A percentile compares a stretch with the other conserved stretches of the same genome.
These are phyloP conservation scores for Eriocheir sinensis DNA, from an alignment of 1,140 invertebrate species.

Conservation along the genomic window DNA sequence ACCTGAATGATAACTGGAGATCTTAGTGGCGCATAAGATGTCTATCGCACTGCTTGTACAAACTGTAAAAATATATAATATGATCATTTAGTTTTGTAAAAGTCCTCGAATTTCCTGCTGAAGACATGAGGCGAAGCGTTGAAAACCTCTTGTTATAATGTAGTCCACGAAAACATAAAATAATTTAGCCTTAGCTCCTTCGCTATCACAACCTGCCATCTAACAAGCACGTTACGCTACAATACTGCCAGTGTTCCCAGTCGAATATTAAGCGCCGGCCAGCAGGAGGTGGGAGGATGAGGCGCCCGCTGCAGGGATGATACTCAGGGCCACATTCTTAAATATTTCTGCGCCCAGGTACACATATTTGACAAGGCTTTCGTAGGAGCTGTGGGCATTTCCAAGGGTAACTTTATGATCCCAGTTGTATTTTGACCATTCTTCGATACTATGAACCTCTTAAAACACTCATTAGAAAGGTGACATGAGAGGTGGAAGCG, in stretches of 20 bases:
- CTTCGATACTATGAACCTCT: too few relatives aligned
- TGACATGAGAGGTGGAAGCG: too few relatives aligned
- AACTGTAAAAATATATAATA: not conserved
- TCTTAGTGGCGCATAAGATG: conserved; percentile 13
- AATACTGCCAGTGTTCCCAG: conserved; percentile 41
- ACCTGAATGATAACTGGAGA: not conserved
- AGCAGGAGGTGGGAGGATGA: conserved; percentile 41
- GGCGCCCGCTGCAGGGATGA: not conserved
- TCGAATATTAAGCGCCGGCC: conserved; percentile 43
- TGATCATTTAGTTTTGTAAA: not conserved
- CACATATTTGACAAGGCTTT: too few relatives aligned
- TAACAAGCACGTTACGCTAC: conserved; percentile 40
- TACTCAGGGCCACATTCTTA: too few relatives aligned
- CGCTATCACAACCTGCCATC: conserved; percentile 2
- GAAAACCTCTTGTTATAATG: not conserved
- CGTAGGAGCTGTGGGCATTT: too few relatives aligned
- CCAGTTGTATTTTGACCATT: too few relatives aligned
- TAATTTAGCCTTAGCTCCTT: not conserved
- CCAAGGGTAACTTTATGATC: too few relatives aligned
- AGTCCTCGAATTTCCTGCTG: not conserved
- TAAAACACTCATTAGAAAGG: too few relatives aligned
- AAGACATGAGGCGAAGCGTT: not conserved
- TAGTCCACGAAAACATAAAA: conserved; percentile 18
- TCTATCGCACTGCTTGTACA: not conserved
- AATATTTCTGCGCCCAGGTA: too few relatives aligned